A percentile compares a stretch with the other conserved stretches of the same genome.
Evolutionary conservation across 2,113 vertebrate genomes (phyloP).

Genomic region (Antennarius striatus): DNA sequence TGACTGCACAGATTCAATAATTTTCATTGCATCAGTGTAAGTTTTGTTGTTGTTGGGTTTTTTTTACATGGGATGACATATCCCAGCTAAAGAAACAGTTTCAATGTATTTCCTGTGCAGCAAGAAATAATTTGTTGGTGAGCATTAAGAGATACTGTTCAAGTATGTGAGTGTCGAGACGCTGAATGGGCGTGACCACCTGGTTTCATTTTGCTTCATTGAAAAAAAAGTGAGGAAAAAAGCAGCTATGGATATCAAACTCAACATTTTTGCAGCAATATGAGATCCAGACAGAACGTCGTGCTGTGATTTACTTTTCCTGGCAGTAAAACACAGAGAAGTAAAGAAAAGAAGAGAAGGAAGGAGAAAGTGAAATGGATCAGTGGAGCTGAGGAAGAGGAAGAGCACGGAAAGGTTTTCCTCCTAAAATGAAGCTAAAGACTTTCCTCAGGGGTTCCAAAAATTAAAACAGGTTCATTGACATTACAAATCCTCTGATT

Average conservation of each 20-base stretch:
- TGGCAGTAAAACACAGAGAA: constrained; percentile 67
- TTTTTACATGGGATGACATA: constrained; percentile 9
- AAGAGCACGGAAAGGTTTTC: constrained; percentile 31
- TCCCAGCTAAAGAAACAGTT: constrained; percentile 11
- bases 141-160: constrained; percentile 9
- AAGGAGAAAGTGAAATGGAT: not conserved
- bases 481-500: too few relatives aligned
- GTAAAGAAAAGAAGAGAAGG: constrained; percentile 23
- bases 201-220: constrained; percentile 50
- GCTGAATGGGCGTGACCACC: not conserved
- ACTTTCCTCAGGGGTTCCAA: not conserved
- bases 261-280: constrained; percentile 59
- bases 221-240: constrained; percentile 47
- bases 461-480: too few relatives aligned
- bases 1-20: too few relatives aligned
- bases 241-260: constrained; percentile 62
- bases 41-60: not conserved
- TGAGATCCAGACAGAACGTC: constrained; percentile 67
- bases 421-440: constrained; percentile 27
- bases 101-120: constrained; percentile 12
- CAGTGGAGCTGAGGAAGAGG: constrained; percentile 36
- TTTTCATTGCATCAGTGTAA: not conserved
- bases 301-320: constrained; percentile 75
- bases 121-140: constrained; percentile 20
- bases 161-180: constrained; percentile 11